Conservation (phyloP, 2,113 vertebrate genomes). For the Aldabrachelys gigantea region DNA sequence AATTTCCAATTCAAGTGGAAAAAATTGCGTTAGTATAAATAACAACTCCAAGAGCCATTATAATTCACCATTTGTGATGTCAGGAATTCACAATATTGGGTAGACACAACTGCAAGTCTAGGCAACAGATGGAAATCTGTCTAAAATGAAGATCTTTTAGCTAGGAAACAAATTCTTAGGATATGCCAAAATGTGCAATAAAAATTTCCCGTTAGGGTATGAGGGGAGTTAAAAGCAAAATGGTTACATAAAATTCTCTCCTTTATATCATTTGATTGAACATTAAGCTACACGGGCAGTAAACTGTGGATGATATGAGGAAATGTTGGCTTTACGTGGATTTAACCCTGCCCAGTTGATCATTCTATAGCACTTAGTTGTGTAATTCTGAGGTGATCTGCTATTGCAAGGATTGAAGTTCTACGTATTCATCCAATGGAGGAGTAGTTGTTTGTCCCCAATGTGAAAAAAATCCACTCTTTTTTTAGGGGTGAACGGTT, state of each 20-base stretch:
- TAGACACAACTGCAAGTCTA: neutral
- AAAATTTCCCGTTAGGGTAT: neutral
- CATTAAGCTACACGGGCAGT: neutral
- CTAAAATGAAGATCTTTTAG: neutral
- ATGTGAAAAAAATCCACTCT: neutral
- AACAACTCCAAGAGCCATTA: slow-evolving; percentile 3
- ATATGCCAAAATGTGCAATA: neutral
- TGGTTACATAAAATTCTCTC: neutral
- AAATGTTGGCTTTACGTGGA: neutral
- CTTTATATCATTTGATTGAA: neutral
- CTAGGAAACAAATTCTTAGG: neutral
- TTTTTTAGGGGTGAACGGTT: neutral
- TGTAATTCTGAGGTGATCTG: neutral
- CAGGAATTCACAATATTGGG: neutral
- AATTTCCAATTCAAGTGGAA: neutral
- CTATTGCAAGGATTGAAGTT: neutral
- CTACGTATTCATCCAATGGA: neutral
- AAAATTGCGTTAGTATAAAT: neutral
- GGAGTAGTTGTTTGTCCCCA: neutral
- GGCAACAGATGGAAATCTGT: neutral
- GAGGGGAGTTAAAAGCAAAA: neutral
- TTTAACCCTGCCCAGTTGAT: neutral
- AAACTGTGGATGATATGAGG: neutral
- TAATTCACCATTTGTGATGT: neutral
- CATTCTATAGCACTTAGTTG: neutral